Evolutionary conservation across 2,888 invertebrate genomes (phyloP), one percentile per base, ranked within the genome.

Genomic region (Falcaria lacertinaria): DNA sequence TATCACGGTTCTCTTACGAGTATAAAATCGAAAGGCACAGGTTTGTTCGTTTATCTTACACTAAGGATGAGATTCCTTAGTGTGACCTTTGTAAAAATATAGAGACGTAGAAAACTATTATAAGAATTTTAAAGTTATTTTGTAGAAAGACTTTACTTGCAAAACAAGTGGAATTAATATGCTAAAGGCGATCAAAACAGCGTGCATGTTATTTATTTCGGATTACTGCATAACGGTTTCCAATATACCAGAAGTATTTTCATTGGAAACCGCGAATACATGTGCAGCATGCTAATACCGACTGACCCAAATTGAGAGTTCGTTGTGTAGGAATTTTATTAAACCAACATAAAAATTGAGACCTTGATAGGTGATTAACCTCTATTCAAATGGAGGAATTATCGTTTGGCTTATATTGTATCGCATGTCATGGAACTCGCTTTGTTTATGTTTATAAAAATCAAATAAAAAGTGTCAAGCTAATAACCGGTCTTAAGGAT

Each of bases 201-300:
- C 69, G 64, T 74, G 72, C 72, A 72, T 64, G 71, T 69, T 72
- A 73, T 75, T 77, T 77, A 71, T 78, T 80, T 78, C 64, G 71
- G 72, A 70, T 75, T 60, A 64, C 67, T 71, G 71, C 59, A 69
- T 83, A 84, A 82, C 83, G 79, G 82, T 75, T 67, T 55, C 53
- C 59, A 61, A 69, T 74, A 72, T 71, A 65, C 71, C 11, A 61
- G 58, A 64, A 64, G 67, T 61, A 60, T 62, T 62, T 70, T 68
- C 72, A 66, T 69, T 65, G 69, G 72, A 70, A 71, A 70, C 62
- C 57, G 57, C 43, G 46, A 57, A 52, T 56, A 40, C 60, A 52
- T 64, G 57, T 54, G 54, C 56, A 54, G 67, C 61, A 70, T 70
- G 51, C 52, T 57, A 63, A 69, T 44, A 49, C 48, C 14, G 7